Percentiles rank a stretch among this genome's conserved stretches.
Evolutionary conservation across 2,113 vertebrate species (phyloP).

Genomic region (Melanotaenia duboulayi): DNA sequence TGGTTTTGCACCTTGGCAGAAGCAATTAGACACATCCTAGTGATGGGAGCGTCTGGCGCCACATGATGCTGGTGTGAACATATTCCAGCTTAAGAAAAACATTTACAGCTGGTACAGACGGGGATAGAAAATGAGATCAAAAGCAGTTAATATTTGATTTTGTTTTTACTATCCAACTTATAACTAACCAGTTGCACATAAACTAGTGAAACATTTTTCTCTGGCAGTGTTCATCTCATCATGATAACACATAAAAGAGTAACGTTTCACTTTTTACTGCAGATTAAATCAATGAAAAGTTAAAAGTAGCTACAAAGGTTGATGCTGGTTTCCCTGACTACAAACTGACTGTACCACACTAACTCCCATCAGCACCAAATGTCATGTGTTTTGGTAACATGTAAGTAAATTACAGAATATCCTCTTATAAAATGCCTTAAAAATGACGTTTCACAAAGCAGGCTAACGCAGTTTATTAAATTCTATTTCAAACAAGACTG

Average conservation of each 20-base stretch:
- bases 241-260: too few species aligned
- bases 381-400: background rate
- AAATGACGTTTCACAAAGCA: too few species aligned
- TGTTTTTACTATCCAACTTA: too few species aligned
- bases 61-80: constrained; percentile 20
- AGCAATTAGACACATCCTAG: constrained; percentile 74
- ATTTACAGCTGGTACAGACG: background rate
- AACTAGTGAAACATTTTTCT: too few species aligned
- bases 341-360: background rate
- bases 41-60: constrained; percentile 67
- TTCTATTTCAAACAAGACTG: background rate
- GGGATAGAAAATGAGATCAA: too few species aligned
- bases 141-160: too few species aligned
- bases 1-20: constrained; percentile 74
- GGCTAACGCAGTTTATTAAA: background rate
- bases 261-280: too few species aligned
- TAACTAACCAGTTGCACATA: too few species aligned
- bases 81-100: background rate
- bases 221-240: too few species aligned
- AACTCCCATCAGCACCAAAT: background rate
- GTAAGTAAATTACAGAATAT: background rate
- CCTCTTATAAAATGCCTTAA: background rate
- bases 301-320: too few species aligned
- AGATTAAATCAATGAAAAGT: too few species aligned
- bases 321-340: too few species aligned